phyloP scores from a whole-genome alignment of 2,888 invertebrate species.

The Pteria penguin region DNA sequence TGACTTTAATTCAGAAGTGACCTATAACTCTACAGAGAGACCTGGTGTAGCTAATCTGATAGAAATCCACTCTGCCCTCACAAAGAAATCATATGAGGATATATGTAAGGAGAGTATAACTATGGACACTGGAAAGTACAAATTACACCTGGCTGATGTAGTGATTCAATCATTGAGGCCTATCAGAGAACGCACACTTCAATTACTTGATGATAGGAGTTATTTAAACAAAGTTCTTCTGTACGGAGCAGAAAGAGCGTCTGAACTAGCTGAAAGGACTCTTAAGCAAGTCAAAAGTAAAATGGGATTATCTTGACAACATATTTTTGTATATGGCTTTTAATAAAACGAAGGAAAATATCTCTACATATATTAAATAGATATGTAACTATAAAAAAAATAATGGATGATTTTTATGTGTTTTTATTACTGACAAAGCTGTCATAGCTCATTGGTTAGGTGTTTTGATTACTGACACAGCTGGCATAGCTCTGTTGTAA shows the following conservation, averaged over 20 bases:
- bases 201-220: conserved; percentile 83
- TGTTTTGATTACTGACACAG: too few species aligned
- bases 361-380: too few species aligned
- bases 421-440: too few species aligned
- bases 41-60: conserved; percentile 95
- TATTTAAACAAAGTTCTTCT: conserved; percentile 85
- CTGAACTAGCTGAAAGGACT: conserved; percentile 84
- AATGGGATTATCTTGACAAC: conserved; percentile 83
- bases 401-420: too few species aligned
- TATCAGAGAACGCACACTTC: conserved; percentile 84
- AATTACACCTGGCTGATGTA: conserved; percentile 87
- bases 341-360: too few species aligned
- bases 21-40: conserved; percentile 88
- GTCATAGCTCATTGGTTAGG: too few species aligned
- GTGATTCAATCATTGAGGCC: conserved; percentile 86
- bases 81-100: conserved; percentile 85
- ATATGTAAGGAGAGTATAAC: conserved; percentile 85
- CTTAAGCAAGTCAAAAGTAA: conserved; percentile 84
- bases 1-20: conserved; percentile 90
- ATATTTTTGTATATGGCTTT: too few species aligned
- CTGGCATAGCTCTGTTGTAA: too few species aligned
- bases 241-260: conserved; percentile 85
- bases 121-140: conserved; percentile 90
- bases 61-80: conserved; percentile 88
- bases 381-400: too few species aligned